These are phyloP conservation scores for Leptonema lineaticorne DNA, from an alignment of 1,140 invertebrate genomes.

Conservation along the genomic window DNA sequence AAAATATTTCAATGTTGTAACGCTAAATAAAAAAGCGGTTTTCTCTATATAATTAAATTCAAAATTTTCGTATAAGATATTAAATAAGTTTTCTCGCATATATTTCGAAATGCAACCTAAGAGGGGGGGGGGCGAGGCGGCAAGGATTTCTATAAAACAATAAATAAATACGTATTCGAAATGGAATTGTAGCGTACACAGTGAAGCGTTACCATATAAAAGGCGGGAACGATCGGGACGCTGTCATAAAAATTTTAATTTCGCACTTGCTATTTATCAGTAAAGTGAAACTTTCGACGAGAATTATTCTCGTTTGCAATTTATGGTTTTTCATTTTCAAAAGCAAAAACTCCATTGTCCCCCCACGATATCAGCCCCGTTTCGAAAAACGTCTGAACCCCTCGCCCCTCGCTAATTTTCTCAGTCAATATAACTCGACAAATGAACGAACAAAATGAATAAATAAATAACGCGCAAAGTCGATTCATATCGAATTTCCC, in stretches of 20 bases:
- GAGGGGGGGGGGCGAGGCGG: too few species aligned
- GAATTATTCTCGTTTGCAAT: slow-evolving; percentile 1
- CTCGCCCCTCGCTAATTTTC: not conserved
- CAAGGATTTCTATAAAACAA: too few species aligned
- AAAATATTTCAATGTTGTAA: too few species aligned
- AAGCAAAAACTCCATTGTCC: not conserved
- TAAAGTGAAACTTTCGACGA: slow-evolving; percentile 3
- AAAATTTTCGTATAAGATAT: too few species aligned
- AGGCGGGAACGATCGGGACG: not conserved
- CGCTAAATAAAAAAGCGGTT: too few species aligned
- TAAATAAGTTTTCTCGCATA: too few species aligned
- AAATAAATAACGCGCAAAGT: slow-evolving; percentile 9
- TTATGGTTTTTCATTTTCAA: slow-evolving; percentile 16
- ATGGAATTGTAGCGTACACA: not conserved
- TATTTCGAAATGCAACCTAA: too few species aligned
- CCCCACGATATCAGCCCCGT: not conserved
- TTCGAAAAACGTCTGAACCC: not conserved
- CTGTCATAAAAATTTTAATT: slow-evolving; percentile 8
- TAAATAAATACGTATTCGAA: too few species aligned
- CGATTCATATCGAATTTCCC: slow-evolving; percentile 13
- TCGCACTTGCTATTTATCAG: slow-evolving; percentile 9
- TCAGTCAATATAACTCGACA: not conserved
- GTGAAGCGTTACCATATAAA: too few species aligned
- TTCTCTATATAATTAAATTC: too few species aligned
- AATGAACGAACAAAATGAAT: too few species aligned